Conservation (phyloP, 2,888 invertebrate genomes). For the Sesamia inferens region DNA sequence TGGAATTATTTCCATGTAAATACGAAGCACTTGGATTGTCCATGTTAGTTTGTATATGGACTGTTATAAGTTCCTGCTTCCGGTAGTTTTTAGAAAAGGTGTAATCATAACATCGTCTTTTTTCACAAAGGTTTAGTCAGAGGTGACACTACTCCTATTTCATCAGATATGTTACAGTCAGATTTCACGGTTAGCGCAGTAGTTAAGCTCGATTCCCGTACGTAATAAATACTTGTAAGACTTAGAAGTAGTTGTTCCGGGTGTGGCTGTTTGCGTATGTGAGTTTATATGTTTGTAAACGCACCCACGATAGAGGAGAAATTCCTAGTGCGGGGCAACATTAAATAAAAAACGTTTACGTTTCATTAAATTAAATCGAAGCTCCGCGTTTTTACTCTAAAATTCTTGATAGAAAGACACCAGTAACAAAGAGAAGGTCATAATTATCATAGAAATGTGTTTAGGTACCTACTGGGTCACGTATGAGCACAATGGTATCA, state of each 20-base stretch:
- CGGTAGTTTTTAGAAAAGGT: not conserved
- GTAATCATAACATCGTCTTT: not conserved
- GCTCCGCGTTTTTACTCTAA: not conserved
- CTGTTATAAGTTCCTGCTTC: not conserved
- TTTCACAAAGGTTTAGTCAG: not conserved
- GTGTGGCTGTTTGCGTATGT: too few relatives aligned
- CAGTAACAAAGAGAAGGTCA: not conserved
- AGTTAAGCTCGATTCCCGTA: too few relatives aligned
- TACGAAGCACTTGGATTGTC: conserved; percentile 1
- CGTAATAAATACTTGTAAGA: too few relatives aligned
- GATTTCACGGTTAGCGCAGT: too few relatives aligned
- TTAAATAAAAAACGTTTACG: too few relatives aligned
- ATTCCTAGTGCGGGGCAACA: too few relatives aligned
- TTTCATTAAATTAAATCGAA: too few relatives aligned
- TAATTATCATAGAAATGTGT: not conserved
- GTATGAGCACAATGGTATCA: not conserved
- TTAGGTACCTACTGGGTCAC: not conserved
- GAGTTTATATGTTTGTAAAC: too few relatives aligned
- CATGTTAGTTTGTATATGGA: not conserved
- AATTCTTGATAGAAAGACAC: not conserved
- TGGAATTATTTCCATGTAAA: conserved; percentile 7
- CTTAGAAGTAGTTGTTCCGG: too few relatives aligned
- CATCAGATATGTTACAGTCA: too few relatives aligned
- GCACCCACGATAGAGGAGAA: too few relatives aligned
- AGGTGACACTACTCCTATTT: too few relatives aligned